Percentiles rank a stretch among this genome's conserved stretches.
phyloP scores from a whole-genome alignment of 2,797 vertebrate genomes.

The Monodelphis domestica region DNA sequence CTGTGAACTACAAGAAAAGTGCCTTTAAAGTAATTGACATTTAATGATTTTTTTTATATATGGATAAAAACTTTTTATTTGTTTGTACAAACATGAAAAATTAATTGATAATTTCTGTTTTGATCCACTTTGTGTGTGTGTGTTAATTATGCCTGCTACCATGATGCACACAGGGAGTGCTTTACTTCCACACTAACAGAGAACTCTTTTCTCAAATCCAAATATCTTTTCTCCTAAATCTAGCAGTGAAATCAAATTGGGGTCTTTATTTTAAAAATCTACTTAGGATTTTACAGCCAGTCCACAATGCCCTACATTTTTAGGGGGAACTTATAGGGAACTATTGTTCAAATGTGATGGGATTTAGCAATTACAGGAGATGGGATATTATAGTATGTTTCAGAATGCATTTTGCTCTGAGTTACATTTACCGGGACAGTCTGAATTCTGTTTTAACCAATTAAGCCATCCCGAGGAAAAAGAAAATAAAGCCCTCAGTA shows the following conservation, averaged over 20 bases:
- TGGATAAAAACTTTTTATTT: slow-evolving; percentile 53
- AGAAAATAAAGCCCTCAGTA: slow-evolving; percentile 69
- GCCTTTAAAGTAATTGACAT: slow-evolving; percentile 59
- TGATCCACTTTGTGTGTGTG: neutral
- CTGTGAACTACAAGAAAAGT: slow-evolving; percentile 70
- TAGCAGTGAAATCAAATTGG: slow-evolving; percentile 43
- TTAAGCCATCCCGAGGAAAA: slow-evolving; percentile 68
- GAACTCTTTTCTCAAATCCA: neutral
- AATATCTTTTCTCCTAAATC: slow-evolving; percentile 26
- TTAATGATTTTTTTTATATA: slow-evolving; percentile 65
- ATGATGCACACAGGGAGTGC: neutral
- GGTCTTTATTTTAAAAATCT: slow-evolving; percentile 44
- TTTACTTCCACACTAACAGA: neutral
- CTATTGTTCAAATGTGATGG: neutral
- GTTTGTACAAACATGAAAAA: slow-evolving; percentile 32
- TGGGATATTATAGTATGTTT: neutral
- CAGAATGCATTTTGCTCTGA: slow-evolving; percentile 37
- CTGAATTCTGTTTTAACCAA: slow-evolving; percentile 73
- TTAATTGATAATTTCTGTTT: slow-evolving; percentile 24
- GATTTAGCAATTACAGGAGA: slow-evolving; percentile 17
- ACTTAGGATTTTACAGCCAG: neutral
- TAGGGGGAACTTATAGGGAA: neutral
- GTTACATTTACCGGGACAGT: slow-evolving; percentile 15
- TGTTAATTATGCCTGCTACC: neutral
- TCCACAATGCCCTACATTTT: slow-evolving; percentile 14